phyloP scores from a whole-genome alignment of 1,140 invertebrate species.

The Nasonia giraulti region DNA sequence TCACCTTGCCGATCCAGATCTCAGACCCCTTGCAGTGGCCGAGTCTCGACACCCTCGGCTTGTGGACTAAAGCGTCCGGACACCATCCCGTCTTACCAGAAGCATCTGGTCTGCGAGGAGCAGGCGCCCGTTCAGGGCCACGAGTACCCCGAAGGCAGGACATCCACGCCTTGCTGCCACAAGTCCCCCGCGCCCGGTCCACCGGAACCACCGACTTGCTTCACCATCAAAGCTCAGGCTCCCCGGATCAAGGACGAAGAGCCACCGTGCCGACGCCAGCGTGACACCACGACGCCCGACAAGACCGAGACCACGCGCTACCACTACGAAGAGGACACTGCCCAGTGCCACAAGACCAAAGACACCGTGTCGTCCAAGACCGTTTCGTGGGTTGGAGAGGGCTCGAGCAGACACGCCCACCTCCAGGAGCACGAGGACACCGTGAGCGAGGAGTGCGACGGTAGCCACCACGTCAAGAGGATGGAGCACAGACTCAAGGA shows the following conservation, averaged over 20 bases:
- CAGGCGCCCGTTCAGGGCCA: slow-evolving; percentile 64
- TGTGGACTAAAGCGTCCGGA: slow-evolving; percentile 67
- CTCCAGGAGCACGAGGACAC: slow-evolving; percentile 55
- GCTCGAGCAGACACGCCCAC: slow-evolving; percentile 30
- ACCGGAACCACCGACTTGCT: slow-evolving; percentile 58
- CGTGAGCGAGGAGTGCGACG: slow-evolving; percentile 57
- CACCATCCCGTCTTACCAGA: slow-evolving; percentile 70
- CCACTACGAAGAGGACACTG: slow-evolving; percentile 66
- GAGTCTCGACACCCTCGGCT: slow-evolving; percentile 49
- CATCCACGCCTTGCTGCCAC: slow-evolving; percentile 60
- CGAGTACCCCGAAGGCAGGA: slow-evolving; percentile 64
- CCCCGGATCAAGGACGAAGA: slow-evolving; percentile 61
- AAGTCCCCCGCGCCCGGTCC: slow-evolving; percentile 61
- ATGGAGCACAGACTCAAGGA: slow-evolving; percentile 47
- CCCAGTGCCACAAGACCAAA: slow-evolving; percentile 60
- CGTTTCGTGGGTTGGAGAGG: slow-evolving; percentile 43
- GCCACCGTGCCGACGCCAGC: slow-evolving; percentile 50
- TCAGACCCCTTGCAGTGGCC: slow-evolving; percentile 59
- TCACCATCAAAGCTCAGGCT: slow-evolving; percentile 60
- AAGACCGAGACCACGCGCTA: slow-evolving; percentile 56
- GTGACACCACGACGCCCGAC: slow-evolving; percentile 40
- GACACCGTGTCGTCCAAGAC: slow-evolving; percentile 52
- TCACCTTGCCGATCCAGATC: slow-evolving; percentile 65
- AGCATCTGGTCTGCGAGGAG: slow-evolving; percentile 64
- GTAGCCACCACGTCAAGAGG: slow-evolving; percentile 42